These are phyloP conservation scores for Eristalis tenax DNA, from an alignment of 2,888 invertebrate species.

Conservation along the genomic window DNA sequence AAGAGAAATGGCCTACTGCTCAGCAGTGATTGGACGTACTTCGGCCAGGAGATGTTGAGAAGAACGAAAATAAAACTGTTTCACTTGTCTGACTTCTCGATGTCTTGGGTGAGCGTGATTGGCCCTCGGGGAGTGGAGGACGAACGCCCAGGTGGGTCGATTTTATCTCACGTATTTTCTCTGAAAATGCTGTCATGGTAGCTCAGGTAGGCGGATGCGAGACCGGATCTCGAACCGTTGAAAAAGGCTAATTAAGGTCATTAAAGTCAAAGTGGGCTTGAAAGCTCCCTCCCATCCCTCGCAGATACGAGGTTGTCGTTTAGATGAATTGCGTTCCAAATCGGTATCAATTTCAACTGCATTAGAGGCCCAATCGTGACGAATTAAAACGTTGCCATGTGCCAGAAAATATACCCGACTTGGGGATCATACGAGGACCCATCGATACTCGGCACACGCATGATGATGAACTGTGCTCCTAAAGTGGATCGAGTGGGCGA, in stretches of 20 bases:
- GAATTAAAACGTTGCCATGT: not conserved
- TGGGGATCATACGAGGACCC: not conserved
- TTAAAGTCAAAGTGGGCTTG: conserved; percentile 38
- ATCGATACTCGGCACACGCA: not conserved
- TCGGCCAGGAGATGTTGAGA: not conserved
- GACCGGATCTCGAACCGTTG: conserved; percentile 9
- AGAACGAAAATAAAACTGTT: conserved; percentile 34
- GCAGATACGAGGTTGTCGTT: not conserved
- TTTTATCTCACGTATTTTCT: not conserved
- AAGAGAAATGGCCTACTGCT: not conserved
- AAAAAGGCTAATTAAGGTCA: conserved; percentile 51
- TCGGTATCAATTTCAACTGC: conserved; percentile 3
- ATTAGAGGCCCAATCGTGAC: conserved; percentile 9
- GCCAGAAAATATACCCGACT: not conserved
- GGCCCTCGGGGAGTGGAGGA: not conserved
- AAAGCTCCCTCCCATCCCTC: not conserved
- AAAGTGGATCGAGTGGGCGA: not conserved
- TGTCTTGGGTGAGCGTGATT: conserved; percentile 5
- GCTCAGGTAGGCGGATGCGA: conserved; percentile 1
- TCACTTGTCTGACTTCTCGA: conserved; percentile 11
- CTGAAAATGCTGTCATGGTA: not conserved
- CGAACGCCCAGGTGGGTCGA: not conserved
- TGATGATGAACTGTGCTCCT: not conserved
- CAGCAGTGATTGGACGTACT: conserved; percentile 15
- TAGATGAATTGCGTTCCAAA: not conserved